phyloP scores from a whole-genome alignment of 2,797 vertebrate species.

The Enteromius unitaeniatus region DNA sequence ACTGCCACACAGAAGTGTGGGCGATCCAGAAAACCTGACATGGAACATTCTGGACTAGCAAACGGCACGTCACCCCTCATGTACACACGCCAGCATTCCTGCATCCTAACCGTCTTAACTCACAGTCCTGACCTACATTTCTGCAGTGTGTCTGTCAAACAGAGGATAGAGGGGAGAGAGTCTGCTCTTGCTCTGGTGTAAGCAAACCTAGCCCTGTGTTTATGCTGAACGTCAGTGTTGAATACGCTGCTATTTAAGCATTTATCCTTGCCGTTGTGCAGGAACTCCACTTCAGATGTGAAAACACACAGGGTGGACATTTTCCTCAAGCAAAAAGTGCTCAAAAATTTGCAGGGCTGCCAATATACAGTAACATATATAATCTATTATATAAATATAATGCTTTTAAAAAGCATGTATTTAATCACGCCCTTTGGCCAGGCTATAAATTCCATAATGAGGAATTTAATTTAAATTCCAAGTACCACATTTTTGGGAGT shows the following conservation, averaged over 20 bases:
- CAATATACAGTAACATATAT: background rate
- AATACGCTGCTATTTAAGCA: constrained; percentile 31
- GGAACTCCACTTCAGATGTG: constrained; percentile 13
- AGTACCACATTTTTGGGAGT: background rate
- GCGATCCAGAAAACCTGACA: constrained; percentile 76
- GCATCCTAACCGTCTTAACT: constrained; percentile 64
- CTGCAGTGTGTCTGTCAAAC: constrained; percentile 42
- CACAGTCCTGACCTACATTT: constrained; percentile 75
- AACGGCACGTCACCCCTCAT: constrained; percentile 58
- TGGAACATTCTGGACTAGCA: constrained; percentile 67
- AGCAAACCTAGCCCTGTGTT: constrained; percentile 46
- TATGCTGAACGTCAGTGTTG: constrained; percentile 35
- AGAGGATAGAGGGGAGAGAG: constrained; percentile 29
- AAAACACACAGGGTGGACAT: constrained; percentile 10
- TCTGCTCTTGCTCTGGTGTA: constrained; percentile 30
- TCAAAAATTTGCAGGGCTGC: background rate
- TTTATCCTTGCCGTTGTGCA: constrained; percentile 39
- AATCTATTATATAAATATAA: background rate
- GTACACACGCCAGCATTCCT: constrained; percentile 46
- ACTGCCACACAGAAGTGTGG: constrained; percentile 74
- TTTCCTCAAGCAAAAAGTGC: constrained; percentile 2
- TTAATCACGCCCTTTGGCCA: background rate
- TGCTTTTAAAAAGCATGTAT: background rate
- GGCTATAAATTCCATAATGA: background rate
- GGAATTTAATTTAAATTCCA: background rate